These are phyloP conservation scores for Perca flavescens DNA, from an alignment of 2,113 vertebrate genomes.

Conservation along the genomic window DNA sequence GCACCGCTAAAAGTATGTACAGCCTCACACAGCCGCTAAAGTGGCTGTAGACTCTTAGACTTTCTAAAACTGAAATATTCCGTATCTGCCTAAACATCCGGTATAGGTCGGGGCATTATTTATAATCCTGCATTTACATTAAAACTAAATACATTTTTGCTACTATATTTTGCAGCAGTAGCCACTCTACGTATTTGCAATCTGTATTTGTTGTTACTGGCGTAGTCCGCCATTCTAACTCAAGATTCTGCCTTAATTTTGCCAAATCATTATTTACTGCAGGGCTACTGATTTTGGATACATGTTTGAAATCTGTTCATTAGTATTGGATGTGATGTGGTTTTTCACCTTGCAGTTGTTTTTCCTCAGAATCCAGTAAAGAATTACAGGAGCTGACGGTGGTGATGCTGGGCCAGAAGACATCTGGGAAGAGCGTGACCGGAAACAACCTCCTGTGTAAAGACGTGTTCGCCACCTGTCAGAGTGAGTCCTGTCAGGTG, in stretches of 20 bases:
- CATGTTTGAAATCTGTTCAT: not conserved
- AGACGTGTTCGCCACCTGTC: slow-evolving; percentile 24
- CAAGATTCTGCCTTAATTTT: too few relatives aligned
- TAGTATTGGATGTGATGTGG: not conserved
- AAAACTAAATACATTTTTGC: too few relatives aligned
- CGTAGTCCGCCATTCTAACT: too few relatives aligned
- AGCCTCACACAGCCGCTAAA: too few relatives aligned
- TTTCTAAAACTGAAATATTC: too few relatives aligned
- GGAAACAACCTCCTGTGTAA: slow-evolving; percentile 56
- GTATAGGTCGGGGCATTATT: too few relatives aligned
- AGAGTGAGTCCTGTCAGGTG: slow-evolving; percentile 1
- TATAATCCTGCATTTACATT: too few relatives aligned
- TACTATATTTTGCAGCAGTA: not conserved
- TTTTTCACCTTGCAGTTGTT: not conserved
- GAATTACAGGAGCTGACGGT: slow-evolving; percentile 41
- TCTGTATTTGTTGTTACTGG: too few relatives aligned
- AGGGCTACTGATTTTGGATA: not conserved
- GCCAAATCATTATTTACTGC: not conserved
- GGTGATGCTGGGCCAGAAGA: slow-evolving; percentile 60
- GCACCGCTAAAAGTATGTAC: too few relatives aligned
- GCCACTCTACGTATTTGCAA: not conserved
- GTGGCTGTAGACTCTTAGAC: too few relatives aligned
- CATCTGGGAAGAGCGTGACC: slow-evolving; percentile 56
- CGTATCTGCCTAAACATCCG: too few relatives aligned
- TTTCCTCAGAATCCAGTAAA: slow-evolving; percentile 27